These are phyloP conservation scores for Sylvia atricapilla DNA, from an alignment of 2,113 vertebrate genomes.

Conservation along the genomic window DNA sequence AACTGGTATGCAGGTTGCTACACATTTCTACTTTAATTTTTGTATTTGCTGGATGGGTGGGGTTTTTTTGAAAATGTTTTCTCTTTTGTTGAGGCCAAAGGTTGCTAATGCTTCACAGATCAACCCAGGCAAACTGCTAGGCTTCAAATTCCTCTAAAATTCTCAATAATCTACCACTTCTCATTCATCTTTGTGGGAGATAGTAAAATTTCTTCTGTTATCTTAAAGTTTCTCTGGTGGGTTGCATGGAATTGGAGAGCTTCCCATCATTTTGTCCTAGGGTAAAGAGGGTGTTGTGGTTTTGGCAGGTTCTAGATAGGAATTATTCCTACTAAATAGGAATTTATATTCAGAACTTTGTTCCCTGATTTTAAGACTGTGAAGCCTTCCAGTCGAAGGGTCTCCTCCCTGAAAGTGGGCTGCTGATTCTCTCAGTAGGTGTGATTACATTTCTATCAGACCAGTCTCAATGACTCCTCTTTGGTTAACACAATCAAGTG, in stretches of 20 bases:
- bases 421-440: background rate
- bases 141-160: background rate
- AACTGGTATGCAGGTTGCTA: background rate
- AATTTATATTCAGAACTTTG: background rate
- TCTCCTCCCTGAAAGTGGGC: background rate
- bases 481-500: background rate
- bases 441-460: background rate
- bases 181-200: background rate
- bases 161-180: background rate
- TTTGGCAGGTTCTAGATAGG: background rate
- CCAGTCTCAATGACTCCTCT: background rate
- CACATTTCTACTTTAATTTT: background rate
- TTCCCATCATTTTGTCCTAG: background rate
- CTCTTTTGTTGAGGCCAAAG: background rate
- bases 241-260: background rate
- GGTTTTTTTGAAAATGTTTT: background rate
- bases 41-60: background rate
- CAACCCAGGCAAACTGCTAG: background rate
- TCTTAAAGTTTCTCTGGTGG: background rate
- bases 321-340: background rate
- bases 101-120: background rate
- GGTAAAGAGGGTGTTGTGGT: background rate
- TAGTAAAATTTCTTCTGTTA: background rate
- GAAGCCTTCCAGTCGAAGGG: background rate
- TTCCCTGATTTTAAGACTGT: background rate